Evolutionary conservation across 2,888 invertebrate species (phyloP).

Genomic region (Andrena hattorfiana): DNA sequence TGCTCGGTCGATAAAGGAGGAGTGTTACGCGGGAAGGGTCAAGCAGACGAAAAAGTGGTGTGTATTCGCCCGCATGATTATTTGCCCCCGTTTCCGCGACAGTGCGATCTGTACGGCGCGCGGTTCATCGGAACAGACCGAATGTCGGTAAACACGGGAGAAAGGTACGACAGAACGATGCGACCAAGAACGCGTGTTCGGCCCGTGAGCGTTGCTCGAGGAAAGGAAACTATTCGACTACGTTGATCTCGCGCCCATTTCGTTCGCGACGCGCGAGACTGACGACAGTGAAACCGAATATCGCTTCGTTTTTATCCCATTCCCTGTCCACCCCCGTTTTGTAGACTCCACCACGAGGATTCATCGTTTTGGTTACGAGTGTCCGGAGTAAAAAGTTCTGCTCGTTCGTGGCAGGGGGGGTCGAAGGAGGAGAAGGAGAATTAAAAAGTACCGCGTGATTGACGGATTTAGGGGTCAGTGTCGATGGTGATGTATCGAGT

Average conservation of each 20-base stretch:
- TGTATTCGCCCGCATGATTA: slow-evolving; percentile 9
- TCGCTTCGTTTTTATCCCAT: not conserved
- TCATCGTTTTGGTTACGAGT: not conserved
- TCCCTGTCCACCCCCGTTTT: not conserved
- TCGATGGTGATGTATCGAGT: slow-evolving; percentile 47
- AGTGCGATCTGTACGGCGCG: slow-evolving; percentile 9
- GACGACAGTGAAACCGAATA: slow-evolving; percentile 8
- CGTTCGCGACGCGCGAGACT: not conserved
- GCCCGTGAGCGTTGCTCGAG: slow-evolving; percentile 35
- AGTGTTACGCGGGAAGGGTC: slow-evolving; percentile 14
- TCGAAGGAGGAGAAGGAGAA: not conserved
- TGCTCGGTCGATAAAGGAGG: slow-evolving; percentile 46
- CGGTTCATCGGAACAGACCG: slow-evolving; percentile 32
- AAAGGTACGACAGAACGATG: slow-evolving; percentile 42
- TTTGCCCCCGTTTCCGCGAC: not conserved
- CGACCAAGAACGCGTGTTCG: slow-evolving; percentile 44
- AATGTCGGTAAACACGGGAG: slow-evolving; percentile 57
- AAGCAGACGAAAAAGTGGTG: slow-evolving; percentile 26
- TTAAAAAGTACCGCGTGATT: slow-evolving; percentile 3
- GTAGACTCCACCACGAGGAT: not conserved
- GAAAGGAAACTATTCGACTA: slow-evolving; percentile 47
- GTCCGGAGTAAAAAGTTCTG: not conserved
- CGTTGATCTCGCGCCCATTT: slow-evolving; percentile 29
- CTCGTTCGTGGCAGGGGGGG: not conserved
- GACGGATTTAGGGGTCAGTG: slow-evolving; percentile 36